Conservation (phyloP, 1,140 invertebrate species). For the Chlorops oryzae region DNA sequence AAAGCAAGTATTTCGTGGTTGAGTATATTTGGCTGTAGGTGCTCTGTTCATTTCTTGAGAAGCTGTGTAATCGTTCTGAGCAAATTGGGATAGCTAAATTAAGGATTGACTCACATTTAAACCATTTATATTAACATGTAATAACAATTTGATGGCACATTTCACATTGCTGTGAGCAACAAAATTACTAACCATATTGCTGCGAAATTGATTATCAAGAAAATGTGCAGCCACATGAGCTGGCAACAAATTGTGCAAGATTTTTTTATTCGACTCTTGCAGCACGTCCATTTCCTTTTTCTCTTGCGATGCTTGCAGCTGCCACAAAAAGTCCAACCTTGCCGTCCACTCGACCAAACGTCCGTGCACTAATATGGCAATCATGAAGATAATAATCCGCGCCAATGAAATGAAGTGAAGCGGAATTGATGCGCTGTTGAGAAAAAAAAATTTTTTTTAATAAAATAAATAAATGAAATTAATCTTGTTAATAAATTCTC, state of each 20-base stretch:
- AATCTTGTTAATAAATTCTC: conserved; percentile 1
- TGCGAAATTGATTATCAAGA: conserved; percentile 79
- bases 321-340: conserved; percentile 80
- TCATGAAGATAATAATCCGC: conserved; percentile 71
- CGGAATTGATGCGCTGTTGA: conserved; percentile 54
- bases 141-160: too few species aligned
- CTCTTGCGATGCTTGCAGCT: conserved; percentile 78
- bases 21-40: too few species aligned
- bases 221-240: conserved; percentile 88
- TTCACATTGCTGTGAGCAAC: too few species aligned
- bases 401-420: conserved; percentile 60
- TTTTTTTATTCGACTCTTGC: conserved; percentile 77
- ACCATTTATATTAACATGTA: too few species aligned
- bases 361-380: conserved; percentile 75
- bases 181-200: conserved; percentile 67
- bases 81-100: too few species aligned
- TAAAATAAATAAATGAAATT: conserved; percentile 2
- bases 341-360: conserved; percentile 81
- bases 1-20: too few species aligned
- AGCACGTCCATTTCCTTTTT: conserved; percentile 88
- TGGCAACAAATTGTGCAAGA: conserved; percentile 88
- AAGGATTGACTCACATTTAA: too few species aligned
- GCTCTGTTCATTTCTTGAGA: too few species aligned
- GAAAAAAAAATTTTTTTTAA: conserved; percentile 4
- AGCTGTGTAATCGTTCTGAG: too few species aligned